Evolutionary conservation across 2,888 invertebrate genomes (phyloP).

Genomic region (Seira sanloemensis): DNA sequence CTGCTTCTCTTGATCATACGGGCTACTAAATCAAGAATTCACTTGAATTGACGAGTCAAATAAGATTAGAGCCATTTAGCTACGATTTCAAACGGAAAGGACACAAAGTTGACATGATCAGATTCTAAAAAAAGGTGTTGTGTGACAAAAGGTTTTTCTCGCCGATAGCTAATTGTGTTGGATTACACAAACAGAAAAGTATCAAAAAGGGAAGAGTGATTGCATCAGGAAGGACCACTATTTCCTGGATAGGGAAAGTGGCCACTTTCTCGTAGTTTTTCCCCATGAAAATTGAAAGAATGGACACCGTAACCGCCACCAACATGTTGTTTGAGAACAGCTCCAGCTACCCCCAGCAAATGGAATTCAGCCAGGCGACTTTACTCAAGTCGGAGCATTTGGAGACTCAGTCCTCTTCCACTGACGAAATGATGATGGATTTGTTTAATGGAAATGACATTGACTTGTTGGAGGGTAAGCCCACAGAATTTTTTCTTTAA

Average conservation of each 20-base stretch:
- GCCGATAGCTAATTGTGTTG: too few species aligned
- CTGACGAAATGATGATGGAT: slow-evolving; percentile 56
- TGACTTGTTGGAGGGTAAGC: slow-evolving; percentile 41
- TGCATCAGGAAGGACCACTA: too few species aligned
- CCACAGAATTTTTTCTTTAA: background rate
- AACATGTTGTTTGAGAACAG: slow-evolving; percentile 45
- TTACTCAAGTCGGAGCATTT: background rate
- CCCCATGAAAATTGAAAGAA: slow-evolving; percentile 51
- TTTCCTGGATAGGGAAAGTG: too few species aligned
- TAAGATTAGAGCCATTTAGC: too few species aligned
- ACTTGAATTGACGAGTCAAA: too few species aligned
- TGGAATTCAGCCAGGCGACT: background rate
- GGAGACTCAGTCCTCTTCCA: slow-evolving; percentile 23
- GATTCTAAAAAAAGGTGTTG: too few species aligned
- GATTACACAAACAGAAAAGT: too few species aligned
- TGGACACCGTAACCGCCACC: slow-evolving; percentile 37
- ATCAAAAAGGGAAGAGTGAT: too few species aligned
- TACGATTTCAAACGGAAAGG: too few species aligned
- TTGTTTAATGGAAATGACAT: slow-evolving; percentile 46
- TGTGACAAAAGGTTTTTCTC: too few species aligned
- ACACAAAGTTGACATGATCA: too few species aligned
- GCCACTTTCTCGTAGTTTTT: too few species aligned
- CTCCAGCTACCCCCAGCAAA: background rate
- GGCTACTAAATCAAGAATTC: background rate
- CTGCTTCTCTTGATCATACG: background rate